These are phyloP conservation scores for Poecilia wingei DNA, from an alignment of 2,797 vertebrate species.

Conservation along the genomic window DNA sequence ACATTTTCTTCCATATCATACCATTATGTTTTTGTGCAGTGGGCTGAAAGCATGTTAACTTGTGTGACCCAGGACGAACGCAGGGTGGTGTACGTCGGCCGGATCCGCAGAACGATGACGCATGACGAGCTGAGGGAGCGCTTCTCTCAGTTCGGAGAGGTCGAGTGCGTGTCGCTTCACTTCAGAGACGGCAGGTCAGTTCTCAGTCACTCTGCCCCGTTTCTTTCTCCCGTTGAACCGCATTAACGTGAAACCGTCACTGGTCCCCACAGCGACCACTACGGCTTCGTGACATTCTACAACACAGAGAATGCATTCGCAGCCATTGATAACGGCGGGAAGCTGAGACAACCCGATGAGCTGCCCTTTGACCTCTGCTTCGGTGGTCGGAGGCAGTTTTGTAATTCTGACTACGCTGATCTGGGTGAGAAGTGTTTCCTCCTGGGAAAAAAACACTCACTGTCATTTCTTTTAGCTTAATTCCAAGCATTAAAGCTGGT, in stretches of 20 bases:
- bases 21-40: not conserved
- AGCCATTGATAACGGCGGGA: constrained; percentile 92
- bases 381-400: constrained; percentile 94
- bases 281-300: constrained; percentile 94
- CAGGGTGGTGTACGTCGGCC: constrained; percentile 95
- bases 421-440: constrained; percentile 80
- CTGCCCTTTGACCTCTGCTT: constrained; percentile 96
- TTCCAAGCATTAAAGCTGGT: not conserved
- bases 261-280: constrained; percentile 84
- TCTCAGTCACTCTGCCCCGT: too few species aligned
- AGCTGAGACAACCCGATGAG: constrained; percentile 88
- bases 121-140: constrained; percentile 89
- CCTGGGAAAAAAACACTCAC: not conserved
- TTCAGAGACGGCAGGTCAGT: constrained; percentile 91
- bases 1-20: not conserved
- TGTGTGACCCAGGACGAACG: constrained; percentile 87
- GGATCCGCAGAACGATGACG: constrained; percentile 90
- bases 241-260: not conserved
- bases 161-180: constrained; percentile 94
- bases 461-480: not conserved
- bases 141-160: constrained; percentile 92
- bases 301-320: constrained; percentile 90
- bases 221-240: not conserved
- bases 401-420: constrained; percentile 90
- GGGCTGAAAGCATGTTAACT: not conserved